Base-by-base conservation (phyloP, 2,888 invertebrate species). In the Papilio protenor region DNA sequence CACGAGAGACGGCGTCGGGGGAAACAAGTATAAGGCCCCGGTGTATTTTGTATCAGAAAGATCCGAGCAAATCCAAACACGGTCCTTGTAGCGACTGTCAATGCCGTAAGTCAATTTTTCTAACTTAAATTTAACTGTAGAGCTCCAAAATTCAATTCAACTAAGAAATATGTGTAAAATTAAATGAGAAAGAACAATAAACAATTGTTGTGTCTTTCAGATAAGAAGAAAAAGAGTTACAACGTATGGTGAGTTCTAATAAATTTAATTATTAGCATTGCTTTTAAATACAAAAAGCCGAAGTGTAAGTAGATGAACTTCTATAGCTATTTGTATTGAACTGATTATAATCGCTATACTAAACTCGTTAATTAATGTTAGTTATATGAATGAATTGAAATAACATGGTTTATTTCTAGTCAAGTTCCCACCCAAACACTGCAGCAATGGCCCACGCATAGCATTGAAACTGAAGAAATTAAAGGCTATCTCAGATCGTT, bases 391-490 rank as follows among this genome's bases (percentile, higher is more conserved):
- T 18, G 61, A 6, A 64, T 64, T 33, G 27, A 66, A 66, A 40
- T 66, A 40, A 59, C 21, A 3, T n/a, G n/a, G 40, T 66, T 66
- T n/a, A 33, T 45, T n/a, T 23, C 27, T 59, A 77, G 77, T 16
- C 73, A 77, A 73, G 55, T 40, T 66, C 66, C 55, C 21, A 66
- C 18, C 18, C 73, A 55, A 49, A n/a, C 73, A 0, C 27, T 66
- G 12, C 52, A 64, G 1, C 64, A 45, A 57, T 77, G 73, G 77
- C 57, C 77, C 6, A 57, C 73, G 21, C 73, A 73, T 16, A 59
- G 12, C 8, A 27, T 77, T 27, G 77, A 73, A 21, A 77, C 69
- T 47, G 73, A 77, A 33, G 77, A 77, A 47, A 77, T 77, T n/a
- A 77, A 77, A 70, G 66, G 77, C 0, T 77, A 77, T 12, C 69